Evolutionary conservation across 2,113 vertebrate species (phyloP).

Genomic region (Ochotona princeps): DNA sequence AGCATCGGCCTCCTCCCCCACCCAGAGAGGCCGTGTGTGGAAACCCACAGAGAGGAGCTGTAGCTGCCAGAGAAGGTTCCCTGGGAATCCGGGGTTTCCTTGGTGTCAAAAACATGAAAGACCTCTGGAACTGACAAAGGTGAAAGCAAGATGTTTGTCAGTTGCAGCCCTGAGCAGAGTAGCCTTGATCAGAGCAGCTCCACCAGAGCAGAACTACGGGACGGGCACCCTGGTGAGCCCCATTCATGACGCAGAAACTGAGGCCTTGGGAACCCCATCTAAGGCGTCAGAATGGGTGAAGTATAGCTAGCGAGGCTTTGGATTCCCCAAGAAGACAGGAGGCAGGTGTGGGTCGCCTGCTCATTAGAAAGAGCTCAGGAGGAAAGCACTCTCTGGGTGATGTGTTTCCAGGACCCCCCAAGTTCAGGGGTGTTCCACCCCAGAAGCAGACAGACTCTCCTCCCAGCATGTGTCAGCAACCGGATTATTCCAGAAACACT

Average conservation of each 20-base stretch:
- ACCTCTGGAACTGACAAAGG: too few species aligned
- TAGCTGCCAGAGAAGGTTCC: not conserved
- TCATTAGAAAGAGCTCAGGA: too few species aligned
- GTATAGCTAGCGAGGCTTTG: not conserved
- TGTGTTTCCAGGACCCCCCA: not conserved
- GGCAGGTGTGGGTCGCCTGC: not conserved
- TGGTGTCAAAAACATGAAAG: not conserved
- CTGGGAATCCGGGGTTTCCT: accelerated
- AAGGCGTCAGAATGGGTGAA: not conserved
- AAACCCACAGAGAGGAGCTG: not conserved
- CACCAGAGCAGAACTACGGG: not conserved
- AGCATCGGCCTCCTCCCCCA: not conserved
- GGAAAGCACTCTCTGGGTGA: not conserved
- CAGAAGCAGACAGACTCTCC: not conserved
- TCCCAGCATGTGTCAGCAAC: not conserved
- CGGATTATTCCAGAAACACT: not conserved
- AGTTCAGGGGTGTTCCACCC: not conserved
- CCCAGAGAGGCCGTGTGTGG: not conserved
- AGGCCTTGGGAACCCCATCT: not conserved
- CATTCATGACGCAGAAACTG: not conserved
- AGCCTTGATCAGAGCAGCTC: not conserved
- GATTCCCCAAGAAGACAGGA: not conserved
- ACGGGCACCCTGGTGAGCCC: not conserved
- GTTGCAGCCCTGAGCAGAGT: not conserved
- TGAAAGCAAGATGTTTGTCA: not conserved